These are phyloP conservation scores for Heteronetta atricapilla DNA, from an alignment of 2,113 vertebrate species.

Conservation along the genomic window DNA sequence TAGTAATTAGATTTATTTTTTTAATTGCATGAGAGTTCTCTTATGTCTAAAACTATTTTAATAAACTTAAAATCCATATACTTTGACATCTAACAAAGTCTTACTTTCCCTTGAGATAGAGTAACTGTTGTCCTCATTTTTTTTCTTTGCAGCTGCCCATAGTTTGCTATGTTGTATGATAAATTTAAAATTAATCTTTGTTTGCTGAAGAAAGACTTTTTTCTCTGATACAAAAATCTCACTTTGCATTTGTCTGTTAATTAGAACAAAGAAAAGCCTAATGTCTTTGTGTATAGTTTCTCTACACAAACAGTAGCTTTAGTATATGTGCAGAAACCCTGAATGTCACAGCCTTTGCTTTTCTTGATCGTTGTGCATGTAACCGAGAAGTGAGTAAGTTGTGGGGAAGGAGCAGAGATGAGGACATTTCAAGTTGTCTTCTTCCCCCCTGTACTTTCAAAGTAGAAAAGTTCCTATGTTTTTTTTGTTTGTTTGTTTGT, in stretches of 20 bases:
- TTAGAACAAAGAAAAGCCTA: not conserved
- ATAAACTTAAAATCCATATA: not conserved
- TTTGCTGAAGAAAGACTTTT: not conserved
- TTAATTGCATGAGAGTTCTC: not conserved
- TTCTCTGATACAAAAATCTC: not conserved
- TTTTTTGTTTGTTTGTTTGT: too few species aligned
- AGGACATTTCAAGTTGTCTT: too few species aligned
- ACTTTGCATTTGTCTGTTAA: not conserved
- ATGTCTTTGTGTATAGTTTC: not conserved
- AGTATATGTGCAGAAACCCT: not conserved
- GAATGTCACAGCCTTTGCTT: not conserved
- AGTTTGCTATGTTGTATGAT: not conserved
- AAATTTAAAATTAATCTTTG: not conserved
- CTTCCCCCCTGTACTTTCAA: not conserved
- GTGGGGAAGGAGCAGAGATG: not conserved
- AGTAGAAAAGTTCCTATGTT: not conserved
- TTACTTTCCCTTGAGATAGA: not conserved
- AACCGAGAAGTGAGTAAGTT: not conserved
- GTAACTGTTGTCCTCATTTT: not conserved
- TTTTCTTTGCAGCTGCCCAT: not conserved
- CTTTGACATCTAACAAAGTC: not conserved
- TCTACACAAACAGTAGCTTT: not conserved
- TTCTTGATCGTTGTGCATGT: too few species aligned
- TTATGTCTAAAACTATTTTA: not conserved
- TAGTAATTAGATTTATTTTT: not conserved